These are phyloP conservation scores for Portevinia maculata DNA, from an alignment of 2,888 invertebrate species.

Conservation along the genomic window DNA sequence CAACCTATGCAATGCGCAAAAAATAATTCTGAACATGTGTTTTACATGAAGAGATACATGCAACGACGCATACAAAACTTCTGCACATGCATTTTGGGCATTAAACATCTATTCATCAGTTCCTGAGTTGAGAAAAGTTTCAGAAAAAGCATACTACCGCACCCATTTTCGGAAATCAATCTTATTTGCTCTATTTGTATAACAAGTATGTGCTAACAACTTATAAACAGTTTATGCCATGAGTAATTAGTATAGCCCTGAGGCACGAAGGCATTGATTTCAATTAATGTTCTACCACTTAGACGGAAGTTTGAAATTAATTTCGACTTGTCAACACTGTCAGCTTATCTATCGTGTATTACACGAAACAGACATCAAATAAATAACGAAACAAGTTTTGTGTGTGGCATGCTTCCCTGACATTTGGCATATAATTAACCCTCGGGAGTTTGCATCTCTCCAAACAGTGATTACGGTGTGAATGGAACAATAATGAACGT, in stretches of 20 bases:
- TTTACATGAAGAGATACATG: too few species aligned
- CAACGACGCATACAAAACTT: too few species aligned
- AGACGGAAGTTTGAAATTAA: slow-evolving; percentile 44
- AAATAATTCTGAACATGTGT: too few species aligned
- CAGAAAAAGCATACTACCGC: too few species aligned
- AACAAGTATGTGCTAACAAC: neutral
- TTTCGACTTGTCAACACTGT: slow-evolving; percentile 46
- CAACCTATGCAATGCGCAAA: too few species aligned
- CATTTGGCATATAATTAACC: slow-evolving; percentile 55
- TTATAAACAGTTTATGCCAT: neutral
- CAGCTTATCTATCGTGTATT: slow-evolving; percentile 21
- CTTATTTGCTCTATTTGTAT: neutral
- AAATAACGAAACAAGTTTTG: slow-evolving; percentile 35
- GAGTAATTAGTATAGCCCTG: neutral
- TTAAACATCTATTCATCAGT: too few species aligned
- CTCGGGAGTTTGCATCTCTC: slow-evolving; percentile 30
- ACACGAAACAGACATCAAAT: slow-evolving; percentile 31
- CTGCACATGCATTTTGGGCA: too few species aligned
- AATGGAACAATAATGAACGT: slow-evolving; percentile 68
- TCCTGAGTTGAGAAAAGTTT: too few species aligned
- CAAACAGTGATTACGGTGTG: slow-evolving; percentile 64
- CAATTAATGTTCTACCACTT: slow-evolving; percentile 41
- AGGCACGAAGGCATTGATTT: slow-evolving; percentile 29
- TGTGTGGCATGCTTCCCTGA: slow-evolving; percentile 4
- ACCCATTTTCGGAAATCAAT: too few species aligned